A percentile compares a stretch with the other conserved stretches of the same genome.
These are phyloP conservation scores for Huso huso DNA, from an alignment of 2,797 vertebrate genomes.

Conservation along the genomic window DNA sequence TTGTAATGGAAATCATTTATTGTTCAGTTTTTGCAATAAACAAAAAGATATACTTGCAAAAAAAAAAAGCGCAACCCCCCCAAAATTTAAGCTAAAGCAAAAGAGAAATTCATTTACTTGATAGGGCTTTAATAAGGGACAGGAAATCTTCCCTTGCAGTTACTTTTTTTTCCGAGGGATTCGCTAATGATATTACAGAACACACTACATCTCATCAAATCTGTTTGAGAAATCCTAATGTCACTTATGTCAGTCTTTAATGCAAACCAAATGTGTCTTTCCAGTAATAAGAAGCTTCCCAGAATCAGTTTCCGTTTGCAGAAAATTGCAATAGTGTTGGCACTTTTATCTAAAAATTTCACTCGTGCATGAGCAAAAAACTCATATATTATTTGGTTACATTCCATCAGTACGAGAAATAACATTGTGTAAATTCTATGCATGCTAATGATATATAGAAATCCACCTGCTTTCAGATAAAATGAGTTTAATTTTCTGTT, in stretches of 20 bases:
- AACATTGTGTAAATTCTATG: conserved; percentile 99
- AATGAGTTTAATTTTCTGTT: conserved; percentile 99
- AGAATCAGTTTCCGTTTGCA: conserved; percentile 99
- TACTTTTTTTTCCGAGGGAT: conserved; percentile 36
- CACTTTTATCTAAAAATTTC: conserved; percentile 99
- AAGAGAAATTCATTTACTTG: conserved; percentile 66
- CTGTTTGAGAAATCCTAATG: conserved; percentile 95
- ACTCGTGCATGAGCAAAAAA: conserved; percentile 97
- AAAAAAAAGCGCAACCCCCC: too few relatives aligned
- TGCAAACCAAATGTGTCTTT: conserved; percentile 95
- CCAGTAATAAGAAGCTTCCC: conserved; percentile 97
- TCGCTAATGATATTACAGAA: conserved; percentile 89
- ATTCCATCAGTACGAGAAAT: conserved; percentile 99
- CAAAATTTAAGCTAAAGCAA: conserved; percentile 13
- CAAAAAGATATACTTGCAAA: too few relatives aligned
- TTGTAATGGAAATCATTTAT: too few relatives aligned
- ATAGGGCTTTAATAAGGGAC: conserved; percentile 49
- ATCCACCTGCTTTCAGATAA: conserved; percentile 99
- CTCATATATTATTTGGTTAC: conserved; percentile 99
- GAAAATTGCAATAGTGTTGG: conserved; percentile 87
- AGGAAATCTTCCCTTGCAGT: conserved; percentile 50
- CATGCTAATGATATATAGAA: conserved; percentile 99
- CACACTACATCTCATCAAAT: conserved; percentile 90
- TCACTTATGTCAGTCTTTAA: conserved; percentile 95
- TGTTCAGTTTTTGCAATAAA: too few relatives aligned